phyloP scores from a whole-genome alignment of 1,140 invertebrate genomes.

The Onthophagus taurus region DNA sequence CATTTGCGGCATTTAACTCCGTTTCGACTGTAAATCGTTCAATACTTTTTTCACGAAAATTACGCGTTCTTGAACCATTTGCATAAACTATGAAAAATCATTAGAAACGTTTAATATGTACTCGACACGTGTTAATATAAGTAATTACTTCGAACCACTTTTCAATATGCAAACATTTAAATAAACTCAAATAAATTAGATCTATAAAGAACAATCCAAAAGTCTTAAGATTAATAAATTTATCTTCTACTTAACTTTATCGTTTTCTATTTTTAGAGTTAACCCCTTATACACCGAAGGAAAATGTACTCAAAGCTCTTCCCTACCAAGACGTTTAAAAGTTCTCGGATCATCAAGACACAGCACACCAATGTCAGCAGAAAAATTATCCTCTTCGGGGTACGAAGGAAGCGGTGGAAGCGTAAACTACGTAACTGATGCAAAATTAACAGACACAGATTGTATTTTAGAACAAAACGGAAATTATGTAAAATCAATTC shows the following conservation, averaged over 20 bases:
- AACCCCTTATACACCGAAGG: constrained; percentile 6
- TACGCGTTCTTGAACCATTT: too few relatives aligned
- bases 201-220: background rate
- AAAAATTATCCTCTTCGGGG: constrained; percentile 32
- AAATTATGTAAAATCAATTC: constrained; percentile 32
- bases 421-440: constrained; percentile 23
- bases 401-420: constrained; percentile 31
- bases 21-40: too few relatives aligned
- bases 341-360: background rate
- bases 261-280: background rate
- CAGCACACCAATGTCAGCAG: constrained; percentile 10
- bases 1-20: too few relatives aligned
- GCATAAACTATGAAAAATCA: too few relatives aligned
- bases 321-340: too few relatives aligned
- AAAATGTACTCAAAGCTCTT: too few relatives aligned
- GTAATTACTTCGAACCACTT: too few relatives aligned
- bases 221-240: background rate
- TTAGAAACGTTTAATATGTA: too few relatives aligned
- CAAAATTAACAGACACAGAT: constrained; percentile 23
- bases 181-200: too few relatives aligned
- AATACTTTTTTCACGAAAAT: too few relatives aligned
- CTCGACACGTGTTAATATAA: too few relatives aligned
- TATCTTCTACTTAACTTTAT: background rate
- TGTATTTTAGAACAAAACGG: constrained; percentile 32
- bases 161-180: too few relatives aligned